These are phyloP conservation scores for Acipenser transmontanus DNA, from an alignment of 2,797 vertebrate species.

Conservation along the genomic window DNA sequence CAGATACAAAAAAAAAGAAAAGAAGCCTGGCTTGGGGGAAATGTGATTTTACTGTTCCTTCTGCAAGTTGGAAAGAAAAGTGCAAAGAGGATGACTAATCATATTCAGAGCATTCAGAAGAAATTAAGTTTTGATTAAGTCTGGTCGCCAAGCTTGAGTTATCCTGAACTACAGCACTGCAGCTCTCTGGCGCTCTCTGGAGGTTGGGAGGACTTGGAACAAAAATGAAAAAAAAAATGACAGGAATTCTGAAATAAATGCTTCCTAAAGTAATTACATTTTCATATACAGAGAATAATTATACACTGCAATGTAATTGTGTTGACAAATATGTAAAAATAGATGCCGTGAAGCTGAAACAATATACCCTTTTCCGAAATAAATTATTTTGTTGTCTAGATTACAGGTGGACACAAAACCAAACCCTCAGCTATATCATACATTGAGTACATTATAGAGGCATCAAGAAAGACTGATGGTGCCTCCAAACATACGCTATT, in stretches of 20 bases:
- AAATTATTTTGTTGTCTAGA: neutral
- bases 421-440: neutral
- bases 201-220: neutral
- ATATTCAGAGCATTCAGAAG: neutral
- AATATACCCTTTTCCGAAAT: too few species aligned
- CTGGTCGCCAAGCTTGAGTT: neutral
- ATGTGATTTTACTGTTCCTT: too few species aligned
- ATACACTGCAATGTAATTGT: neutral
- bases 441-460: too few species aligned
- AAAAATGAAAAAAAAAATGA: neutral
- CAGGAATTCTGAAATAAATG: neutral
- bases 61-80: too few species aligned
- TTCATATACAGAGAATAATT: neutral
- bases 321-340: neutral
- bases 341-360: neutral
- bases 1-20: too few species aligned
- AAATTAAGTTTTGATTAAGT: conserved; percentile 4
- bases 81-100: neutral
- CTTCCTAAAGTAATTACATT: neutral
- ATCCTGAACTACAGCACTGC: neutral
- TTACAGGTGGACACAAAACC: neutral
- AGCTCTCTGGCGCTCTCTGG: neutral
- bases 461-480: neutral
- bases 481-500: neutral
- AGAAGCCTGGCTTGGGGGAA: too few species aligned